Base-by-base conservation (phyloP, 2,888 invertebrate genomes). In the Anorthoa munda region DNA sequence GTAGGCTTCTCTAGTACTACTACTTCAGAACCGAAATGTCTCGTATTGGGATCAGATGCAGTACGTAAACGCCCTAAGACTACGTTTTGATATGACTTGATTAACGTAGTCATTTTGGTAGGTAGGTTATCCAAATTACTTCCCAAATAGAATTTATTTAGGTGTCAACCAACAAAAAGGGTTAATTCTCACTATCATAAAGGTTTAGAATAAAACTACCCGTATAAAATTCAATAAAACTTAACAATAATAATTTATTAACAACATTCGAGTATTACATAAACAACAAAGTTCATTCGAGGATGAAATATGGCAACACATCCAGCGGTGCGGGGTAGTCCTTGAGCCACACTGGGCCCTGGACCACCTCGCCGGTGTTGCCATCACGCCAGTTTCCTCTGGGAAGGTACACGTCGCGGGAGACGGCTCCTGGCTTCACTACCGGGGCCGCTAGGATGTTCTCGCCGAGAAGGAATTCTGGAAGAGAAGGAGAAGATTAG, bases 381-480 rank as follows among this genome's bases (percentile, higher is more conserved):
- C 95, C 95, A 89, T 97, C 97, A 17, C 90, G 91, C 98, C 98
- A 98, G n/a, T 77, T 91, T 1, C 98, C 98, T 0, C 83, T 90
- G 0, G 98, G 98, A n/a, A 98, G 94, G 94, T 98, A 98, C 56
- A 98, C 93, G 90, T 97, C 95, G n/a, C 98, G 96, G 7, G 94
- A 89, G 0, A 90, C 91, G 0, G 97, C 97, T 0, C 97, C 97
- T 88, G 97, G 94, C 65, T 95, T 94, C 46, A 98, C 77, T 12
- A 98, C 97, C 0, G 98, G 98, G 0, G 98, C 98, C 0, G 97
- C 97, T 13, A 98, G 91, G 68, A 98, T 94, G 63, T 95, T 94
- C 86, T 97, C 97, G 0, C 98, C 98, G 3, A 98, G 95, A 39
- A 98, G 94, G 93, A 97, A 98, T 92, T 98, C 98, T 98, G 94